These are phyloP conservation scores for Neoitamus cyanurus DNA, from an alignment of 2,888 invertebrate genomes.

Conservation along the genomic window DNA sequence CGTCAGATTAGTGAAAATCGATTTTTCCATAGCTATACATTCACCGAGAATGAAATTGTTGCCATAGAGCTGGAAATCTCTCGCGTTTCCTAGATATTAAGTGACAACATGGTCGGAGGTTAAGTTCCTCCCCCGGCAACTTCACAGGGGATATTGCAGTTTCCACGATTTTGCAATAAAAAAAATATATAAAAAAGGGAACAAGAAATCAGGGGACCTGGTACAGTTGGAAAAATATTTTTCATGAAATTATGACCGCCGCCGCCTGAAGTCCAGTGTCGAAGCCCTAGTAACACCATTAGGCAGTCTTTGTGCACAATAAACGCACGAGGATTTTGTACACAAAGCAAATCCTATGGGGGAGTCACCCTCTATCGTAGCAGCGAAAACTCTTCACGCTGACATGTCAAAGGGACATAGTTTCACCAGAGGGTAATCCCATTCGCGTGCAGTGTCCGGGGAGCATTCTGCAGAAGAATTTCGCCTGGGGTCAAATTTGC, in stretches of 20 bases:
- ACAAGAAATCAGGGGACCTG: neutral
- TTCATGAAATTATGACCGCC: neutral
- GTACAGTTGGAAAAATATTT: neutral
- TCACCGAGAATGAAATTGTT: neutral
- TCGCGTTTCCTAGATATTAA: neutral
- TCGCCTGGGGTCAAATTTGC: slow-evolving; percentile 14
- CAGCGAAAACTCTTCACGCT: neutral
- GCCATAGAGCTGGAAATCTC: neutral
- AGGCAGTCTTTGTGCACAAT: neutral
- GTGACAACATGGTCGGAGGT: neutral
- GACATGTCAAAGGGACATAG: neutral
- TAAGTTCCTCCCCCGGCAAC: neutral
- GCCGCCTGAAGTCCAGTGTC: neutral
- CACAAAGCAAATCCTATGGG: neutral
- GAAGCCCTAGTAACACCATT: slow-evolving; percentile 19
- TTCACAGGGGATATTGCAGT: neutral
- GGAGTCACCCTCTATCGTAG: neutral
- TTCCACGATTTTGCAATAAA: neutral
- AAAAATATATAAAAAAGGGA: neutral
- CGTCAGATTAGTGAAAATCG: slow-evolving; percentile 21
- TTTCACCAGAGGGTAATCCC: neutral
- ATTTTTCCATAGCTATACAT: neutral
- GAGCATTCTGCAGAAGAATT: neutral
- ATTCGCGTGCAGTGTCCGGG: neutral
- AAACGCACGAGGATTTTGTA: neutral